Conservation (phyloP, 64 coral and sea anemone species). For the Trachythela sp. region DNA sequence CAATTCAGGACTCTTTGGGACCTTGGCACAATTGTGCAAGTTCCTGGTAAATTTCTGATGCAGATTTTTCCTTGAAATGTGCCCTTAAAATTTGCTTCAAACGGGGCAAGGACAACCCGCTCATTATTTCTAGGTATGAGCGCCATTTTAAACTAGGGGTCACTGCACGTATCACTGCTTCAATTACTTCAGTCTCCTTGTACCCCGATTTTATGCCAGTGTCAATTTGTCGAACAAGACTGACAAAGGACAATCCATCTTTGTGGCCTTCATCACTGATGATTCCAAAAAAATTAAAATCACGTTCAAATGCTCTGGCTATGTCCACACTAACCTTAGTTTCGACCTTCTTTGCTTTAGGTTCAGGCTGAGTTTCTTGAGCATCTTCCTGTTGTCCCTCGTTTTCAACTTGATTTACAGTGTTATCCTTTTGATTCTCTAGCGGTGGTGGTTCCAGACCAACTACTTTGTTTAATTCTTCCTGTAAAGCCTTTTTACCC, state of each 20-base stretch:
- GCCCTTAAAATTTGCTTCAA: constrained; percentile 41
- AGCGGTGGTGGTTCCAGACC: neutral
- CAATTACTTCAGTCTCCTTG: constrained; percentile 44
- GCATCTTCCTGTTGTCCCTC: neutral
- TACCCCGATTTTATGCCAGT: constrained; percentile 47
- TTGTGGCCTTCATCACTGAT: constrained; percentile 42
- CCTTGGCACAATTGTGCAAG: too few relatives aligned
- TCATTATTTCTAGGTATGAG: neutral
- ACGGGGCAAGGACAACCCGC: neutral
- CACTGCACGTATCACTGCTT: constrained; percentile 43
- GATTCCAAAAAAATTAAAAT: constrained; percentile 24
- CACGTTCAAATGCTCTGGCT: constrained; percentile 10
- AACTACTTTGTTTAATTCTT: neutral
- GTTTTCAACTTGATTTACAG: too few relatives aligned
- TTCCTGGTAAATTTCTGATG: too few relatives aligned
- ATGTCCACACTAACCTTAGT: neutral
- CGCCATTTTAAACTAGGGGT: neutral
- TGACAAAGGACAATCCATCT: constrained; percentile 44
- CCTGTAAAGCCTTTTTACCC: neutral
- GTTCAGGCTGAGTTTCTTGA: neutral
- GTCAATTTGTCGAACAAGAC: constrained; percentile 52
- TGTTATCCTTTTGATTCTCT: neutral
- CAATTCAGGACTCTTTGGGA: too few relatives aligned
- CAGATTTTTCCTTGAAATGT: constrained; percentile 23
- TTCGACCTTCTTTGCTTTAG: neutral